Conservation (phyloP, 2,888 invertebrate species). For the Timema cristinae region DNA sequence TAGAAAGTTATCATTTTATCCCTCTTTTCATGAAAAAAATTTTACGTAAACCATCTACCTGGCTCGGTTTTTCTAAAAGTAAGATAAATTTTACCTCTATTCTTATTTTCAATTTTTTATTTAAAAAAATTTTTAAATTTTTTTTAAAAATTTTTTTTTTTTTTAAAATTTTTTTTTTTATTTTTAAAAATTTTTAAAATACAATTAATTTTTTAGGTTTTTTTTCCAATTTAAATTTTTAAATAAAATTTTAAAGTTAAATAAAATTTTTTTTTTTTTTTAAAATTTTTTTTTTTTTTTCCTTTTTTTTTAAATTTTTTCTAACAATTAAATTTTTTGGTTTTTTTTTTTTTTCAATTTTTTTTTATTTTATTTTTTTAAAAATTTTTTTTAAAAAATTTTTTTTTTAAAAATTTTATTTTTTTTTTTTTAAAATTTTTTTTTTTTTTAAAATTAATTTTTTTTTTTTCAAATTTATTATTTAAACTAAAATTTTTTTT, state of each 20-base stretch:
- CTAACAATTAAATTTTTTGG: neutral
- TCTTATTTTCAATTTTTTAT: too few species aligned
- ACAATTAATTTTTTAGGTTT: conserved; percentile 2
- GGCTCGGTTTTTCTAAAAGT: too few species aligned
- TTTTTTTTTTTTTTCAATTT: neutral
- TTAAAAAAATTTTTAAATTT: neutral
- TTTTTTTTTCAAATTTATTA: too few species aligned
- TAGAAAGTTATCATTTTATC: too few species aligned
- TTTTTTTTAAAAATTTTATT: neutral
- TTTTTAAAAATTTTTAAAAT: neutral
- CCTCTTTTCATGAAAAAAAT: too few species aligned
- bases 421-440: neutral
- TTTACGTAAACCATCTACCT: too few species aligned
- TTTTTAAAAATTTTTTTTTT: neutral
- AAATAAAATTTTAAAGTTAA: too few species aligned
- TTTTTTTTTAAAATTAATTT: neutral
- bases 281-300: too few species aligned
- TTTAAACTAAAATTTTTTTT: too few species aligned
- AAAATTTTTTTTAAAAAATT: neutral
- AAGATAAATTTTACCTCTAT: too few species aligned
- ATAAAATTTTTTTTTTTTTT: too few species aligned
- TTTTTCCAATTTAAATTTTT: neutral
- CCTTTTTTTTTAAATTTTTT: neutral
- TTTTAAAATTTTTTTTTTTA: neutral
- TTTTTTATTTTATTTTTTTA: neutral